Evolutionary conservation across 92 coral and sea anemone species (phyloP).

Genomic region (Actinostola sp.): DNA sequence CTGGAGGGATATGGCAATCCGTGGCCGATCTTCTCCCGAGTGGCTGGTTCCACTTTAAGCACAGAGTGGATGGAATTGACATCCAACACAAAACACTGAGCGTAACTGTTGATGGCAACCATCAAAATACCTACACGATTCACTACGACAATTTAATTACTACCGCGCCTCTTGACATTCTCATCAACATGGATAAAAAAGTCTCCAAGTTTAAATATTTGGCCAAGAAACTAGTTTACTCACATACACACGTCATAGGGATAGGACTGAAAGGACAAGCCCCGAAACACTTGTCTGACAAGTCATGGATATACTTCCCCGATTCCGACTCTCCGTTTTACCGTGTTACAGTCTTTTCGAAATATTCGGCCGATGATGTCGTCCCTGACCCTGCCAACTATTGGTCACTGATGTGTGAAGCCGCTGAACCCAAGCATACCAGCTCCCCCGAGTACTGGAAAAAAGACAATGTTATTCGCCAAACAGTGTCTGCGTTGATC

Average conservation of each 20-base stretch:
- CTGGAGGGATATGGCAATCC: conserved; percentile 68
- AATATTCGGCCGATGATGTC: conserved; percentile 60
- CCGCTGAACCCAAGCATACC: conserved; percentile 45
- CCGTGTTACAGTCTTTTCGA: conserved; percentile 68
- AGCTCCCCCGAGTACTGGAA: conserved; percentile 41
- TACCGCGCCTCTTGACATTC: conserved; percentile 54
- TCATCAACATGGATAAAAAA: conserved; percentile 41
- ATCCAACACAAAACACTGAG: conserved; percentile 23
- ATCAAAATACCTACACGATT: background rate
- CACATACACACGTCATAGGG: conserved; percentile 63
- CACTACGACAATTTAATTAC: conserved; percentile 43
- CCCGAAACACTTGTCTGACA: conserved; percentile 32
- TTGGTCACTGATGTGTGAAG: conserved; percentile 77
- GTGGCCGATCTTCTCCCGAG: conserved; percentile 47
- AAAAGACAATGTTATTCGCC: conserved; percentile 30
- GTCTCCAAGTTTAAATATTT: conserved; percentile 15
- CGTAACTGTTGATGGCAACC: conserved; percentile 4
- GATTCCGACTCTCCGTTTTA: conserved; percentile 76
- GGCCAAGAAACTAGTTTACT: conserved; percentile 18
- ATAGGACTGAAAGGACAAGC: conserved; percentile 60
- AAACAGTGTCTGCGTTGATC: conserved; percentile 48
- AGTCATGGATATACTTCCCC: conserved; percentile 73
- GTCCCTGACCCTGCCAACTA: conserved; percentile 48
- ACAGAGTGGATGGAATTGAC: conserved; percentile 41
- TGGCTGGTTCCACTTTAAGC: conserved; percentile 44